Evolutionary conservation across 2,113 vertebrate genomes (phyloP), one percentile per base, ranked within the genome.

Genomic region (Gallinago media): DNA sequence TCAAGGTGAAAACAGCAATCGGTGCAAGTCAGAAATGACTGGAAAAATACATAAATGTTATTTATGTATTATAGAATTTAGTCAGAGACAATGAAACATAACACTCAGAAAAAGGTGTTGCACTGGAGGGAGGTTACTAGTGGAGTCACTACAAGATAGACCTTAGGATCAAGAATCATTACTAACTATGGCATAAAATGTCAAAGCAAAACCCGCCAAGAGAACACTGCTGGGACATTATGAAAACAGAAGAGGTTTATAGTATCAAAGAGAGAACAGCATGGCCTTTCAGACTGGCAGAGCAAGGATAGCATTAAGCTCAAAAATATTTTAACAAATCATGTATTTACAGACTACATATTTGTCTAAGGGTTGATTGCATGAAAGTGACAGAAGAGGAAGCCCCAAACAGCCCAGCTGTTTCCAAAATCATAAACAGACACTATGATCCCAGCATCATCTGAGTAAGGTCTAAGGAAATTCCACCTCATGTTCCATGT

Each of bases 161-260:
- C 19, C 16, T 25, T 34, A 7, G 16, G 6, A 85, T 67, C 38
- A 76, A 46, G 34, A 86, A 65, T 29, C 49, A 46, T 5, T 27
- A 59, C 17, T 19, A 59, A 75, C 10, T 0, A 0, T 9, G 21
- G 25, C 40, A 85, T 14, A 77, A 73, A 83, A 65, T 0, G 0
- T 2, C 38, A 6, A 27, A 85, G 36, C 26, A 65, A 81, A 83
- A 67, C 12, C 36, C 73, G 32, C 44, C 75, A 21, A 26, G 0
- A 61, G 12, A 16, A 6, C 27, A 23, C 15, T 40, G 14, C 47
- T 36, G 12, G n/a, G 31, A 72, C 38, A 29, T 22, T 15, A 21
- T 2, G 12, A 61, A 59, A 88, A 36, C 5, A 31, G 9, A 31
- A 4, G 8, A 52, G 3, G 1, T 63, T 90, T 55, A 0, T 3